A percentile compares a stretch with the other conserved stretches of the same genome.
Evolutionary conservation across 2,113 vertebrate genomes (phyloP).

Genomic region (Burhinus bistriatus): DNA sequence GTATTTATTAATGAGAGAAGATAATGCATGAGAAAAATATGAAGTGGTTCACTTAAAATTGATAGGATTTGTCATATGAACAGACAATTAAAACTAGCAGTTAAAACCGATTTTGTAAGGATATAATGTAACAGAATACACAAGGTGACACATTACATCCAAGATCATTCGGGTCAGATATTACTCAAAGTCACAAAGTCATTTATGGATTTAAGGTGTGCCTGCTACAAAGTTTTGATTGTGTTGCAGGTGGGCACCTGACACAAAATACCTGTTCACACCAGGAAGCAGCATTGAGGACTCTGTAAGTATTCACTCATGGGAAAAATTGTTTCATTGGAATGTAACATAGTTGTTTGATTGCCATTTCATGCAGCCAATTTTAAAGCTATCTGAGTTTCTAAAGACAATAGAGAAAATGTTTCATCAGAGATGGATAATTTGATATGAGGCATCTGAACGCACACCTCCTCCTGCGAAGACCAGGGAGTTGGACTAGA

Average conservation of each 20-base stretch:
- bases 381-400: neutral
- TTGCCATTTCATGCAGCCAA: neutral
- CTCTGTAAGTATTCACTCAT: neutral
- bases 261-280: neutral
- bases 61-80: neutral
- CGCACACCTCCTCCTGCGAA: neutral
- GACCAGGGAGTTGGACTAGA: neutral
- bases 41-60: neutral
- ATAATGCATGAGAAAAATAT: neutral
- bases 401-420: neutral
- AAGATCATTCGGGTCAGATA: neutral
- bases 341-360: neutral
- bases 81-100: neutral
- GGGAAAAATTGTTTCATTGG: neutral
- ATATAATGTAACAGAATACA: neutral
- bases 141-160: fast-evolving
- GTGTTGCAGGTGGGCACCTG: neutral
- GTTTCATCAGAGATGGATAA: neutral
- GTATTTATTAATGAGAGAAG: neutral
- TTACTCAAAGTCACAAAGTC: neutral
- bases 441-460: neutral
- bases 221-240: neutral
- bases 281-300: neutral
- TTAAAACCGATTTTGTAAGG: neutral
- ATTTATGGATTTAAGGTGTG: neutral